A percentile compares a stretch with the other conserved stretches of the same genome.
Evolutionary conservation across 2,888 invertebrate genomes (phyloP).

Genomic region (Belgica antarctica): DNA sequence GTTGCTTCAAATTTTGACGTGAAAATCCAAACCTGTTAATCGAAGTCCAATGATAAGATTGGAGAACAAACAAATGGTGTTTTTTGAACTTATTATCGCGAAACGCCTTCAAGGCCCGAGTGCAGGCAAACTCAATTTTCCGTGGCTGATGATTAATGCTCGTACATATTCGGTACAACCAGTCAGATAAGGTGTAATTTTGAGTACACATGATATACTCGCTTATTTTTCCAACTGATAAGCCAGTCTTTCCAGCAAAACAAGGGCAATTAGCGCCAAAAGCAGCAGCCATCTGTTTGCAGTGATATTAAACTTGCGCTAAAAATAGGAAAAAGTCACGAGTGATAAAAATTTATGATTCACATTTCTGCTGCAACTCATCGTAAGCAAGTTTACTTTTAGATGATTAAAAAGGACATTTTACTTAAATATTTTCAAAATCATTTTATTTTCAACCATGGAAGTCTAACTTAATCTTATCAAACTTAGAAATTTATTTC

Average conservation of each 20-base stretch:
- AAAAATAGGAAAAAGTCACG: neutral
- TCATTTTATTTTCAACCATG: neutral
- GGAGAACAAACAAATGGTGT: neutral
- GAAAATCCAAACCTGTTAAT: constrained; percentile 9
- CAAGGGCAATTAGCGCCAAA: neutral
- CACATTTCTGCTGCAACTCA: constrained; percentile 1
- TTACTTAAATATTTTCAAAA: constrained; percentile 7
- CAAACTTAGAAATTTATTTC: neutral
- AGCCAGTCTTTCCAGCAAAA: neutral
- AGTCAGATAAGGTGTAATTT: neutral
- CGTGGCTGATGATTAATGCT: neutral
- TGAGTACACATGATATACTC: constrained; percentile 15
- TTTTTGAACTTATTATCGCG: constrained; percentile 12
- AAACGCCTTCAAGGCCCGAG: neutral
- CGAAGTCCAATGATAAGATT: neutral
- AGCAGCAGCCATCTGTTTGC: constrained; percentile 19
- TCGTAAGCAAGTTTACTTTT: neutral
- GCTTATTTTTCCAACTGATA: neutral
- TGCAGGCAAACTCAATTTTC: neutral
- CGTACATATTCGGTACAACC: neutral
- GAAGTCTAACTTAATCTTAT: constrained; percentile 5
- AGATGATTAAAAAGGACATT: no score
- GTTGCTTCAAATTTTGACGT: neutral
- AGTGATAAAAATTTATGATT: constrained; percentile 21
- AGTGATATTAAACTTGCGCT: constrained; percentile 12